Conservation (phyloP, 2,888 invertebrate species). For the Lamellibrachia satsuma region DNA sequence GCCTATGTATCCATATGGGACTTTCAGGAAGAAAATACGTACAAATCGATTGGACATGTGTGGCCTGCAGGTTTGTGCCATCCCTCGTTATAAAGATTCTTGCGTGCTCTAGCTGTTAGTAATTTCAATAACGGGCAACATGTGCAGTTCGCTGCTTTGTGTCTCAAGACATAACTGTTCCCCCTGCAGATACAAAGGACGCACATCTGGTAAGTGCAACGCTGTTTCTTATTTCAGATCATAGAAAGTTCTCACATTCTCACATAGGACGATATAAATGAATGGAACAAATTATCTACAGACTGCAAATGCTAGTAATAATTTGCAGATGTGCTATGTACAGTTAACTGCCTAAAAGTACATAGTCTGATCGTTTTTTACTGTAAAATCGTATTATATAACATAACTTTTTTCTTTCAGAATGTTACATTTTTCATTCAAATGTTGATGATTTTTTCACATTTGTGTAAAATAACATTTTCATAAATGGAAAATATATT, state of each 20-base stretch:
- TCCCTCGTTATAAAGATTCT: background rate
- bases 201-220: background rate
- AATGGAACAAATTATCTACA: no score
- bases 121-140: background rate
- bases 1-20: background rate
- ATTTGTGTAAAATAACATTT: no score
- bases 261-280: no score
- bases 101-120: background rate
- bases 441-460: no score
- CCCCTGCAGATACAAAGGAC: background rate
- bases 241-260: no score
- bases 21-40: background rate
- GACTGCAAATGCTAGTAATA: no score
- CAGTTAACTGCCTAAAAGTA: no score
- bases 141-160: background rate
- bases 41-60: background rate
- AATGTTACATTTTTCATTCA: no score
- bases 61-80: background rate
- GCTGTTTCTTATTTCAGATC: background rate
- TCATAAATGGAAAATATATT: background rate
- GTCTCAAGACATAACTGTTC: background rate
- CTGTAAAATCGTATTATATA: no score
- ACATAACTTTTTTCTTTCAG: no score
- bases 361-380: no score
- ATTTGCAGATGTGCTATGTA: no score